Evolutionary conservation across 2,888 invertebrate species (phyloP).

Genomic region (Acrocera orbiculus): DNA sequence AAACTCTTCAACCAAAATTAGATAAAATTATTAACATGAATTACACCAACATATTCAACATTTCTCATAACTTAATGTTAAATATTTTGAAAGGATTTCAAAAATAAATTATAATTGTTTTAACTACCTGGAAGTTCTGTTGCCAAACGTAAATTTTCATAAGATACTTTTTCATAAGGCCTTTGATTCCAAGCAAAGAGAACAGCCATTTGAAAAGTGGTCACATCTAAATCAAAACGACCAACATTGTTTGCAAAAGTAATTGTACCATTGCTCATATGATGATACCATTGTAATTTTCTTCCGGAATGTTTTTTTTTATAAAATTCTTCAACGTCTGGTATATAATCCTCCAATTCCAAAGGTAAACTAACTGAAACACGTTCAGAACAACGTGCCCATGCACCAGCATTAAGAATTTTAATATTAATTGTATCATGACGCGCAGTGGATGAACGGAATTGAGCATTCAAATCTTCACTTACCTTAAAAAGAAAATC

Average conservation of each 20-base stretch:
- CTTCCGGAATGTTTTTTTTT: conserved; percentile 93
- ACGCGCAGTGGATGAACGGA: conserved; percentile 62
- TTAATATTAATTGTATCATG: conserved; percentile 92
- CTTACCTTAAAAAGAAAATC: conserved; percentile 35
- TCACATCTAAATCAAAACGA: conserved; percentile 93
- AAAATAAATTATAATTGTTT: neutral
- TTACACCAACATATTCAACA: too few species aligned
- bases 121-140: conserved; percentile 73
- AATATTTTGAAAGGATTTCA: too few species aligned
- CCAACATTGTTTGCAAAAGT: conserved; percentile 86
- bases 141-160: conserved; percentile 88
- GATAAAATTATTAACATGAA: too few species aligned
- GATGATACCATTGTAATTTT: conserved; percentile 97
- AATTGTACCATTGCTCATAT: conserved; percentile 98
- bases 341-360: conserved; percentile 96
- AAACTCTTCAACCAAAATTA: too few species aligned
- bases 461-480: conserved; percentile 89
- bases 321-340: conserved; percentile 98
- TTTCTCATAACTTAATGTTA: neutral
- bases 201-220: conserved; percentile 99
- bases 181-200: conserved; percentile 98
- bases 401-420: conserved; percentile 95
- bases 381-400: conserved; percentile 86
- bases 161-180: conserved; percentile 80
- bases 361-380: conserved; percentile 91